Base-by-base conservation (phyloP, 1,140 invertebrate species). In the Drosophila carrolli region DNA sequence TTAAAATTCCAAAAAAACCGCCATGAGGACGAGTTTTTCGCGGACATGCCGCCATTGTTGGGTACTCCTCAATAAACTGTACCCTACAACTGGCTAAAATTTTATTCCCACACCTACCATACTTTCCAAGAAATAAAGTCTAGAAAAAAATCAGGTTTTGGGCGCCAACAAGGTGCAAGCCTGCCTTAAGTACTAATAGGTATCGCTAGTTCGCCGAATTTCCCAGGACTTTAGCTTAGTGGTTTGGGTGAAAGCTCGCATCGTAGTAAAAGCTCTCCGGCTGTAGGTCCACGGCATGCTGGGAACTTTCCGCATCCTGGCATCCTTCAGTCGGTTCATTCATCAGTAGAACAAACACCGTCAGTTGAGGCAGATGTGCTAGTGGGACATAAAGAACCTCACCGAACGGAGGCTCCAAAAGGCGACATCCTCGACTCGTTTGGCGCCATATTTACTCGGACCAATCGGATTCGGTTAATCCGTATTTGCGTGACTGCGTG, bases 271-370 rank as follows among this genome's bases (percentile, higher is more conserved):
- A 77, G 75, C 75, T 77, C 58, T 44, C n/a, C 47, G 48, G 29
- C 50, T 73, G 63, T 40, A 60, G 66, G 82, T 82, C 61, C 78
- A 75, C 46, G 61, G 55, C 61, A 58, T 65, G 60, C 74, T 67
- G 68, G 48, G 29, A 86, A 85, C 74, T 81, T 85, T 78, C 65
- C 75, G 51, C 66, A 76, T 82, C 79, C 78, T 88, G 60, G 79
- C 63, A 84, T 61, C 47, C 41, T 70, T 82, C 67, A 71, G 35
- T 62, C 54, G 84, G 63, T 88, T 83, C 83, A 88, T 88, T 88
- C 83, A 86, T 89, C 84, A 86, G 83, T 88, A 72, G 60, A 77
- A 89, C 57, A 74, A 89, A 67, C 71, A 72, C 80, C 72, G 80
- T 88, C 71, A 70, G 72, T 79, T 73, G 67, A 72, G 47, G 73